Conservation (phyloP, 2,797 vertebrate genomes). For the Pelobates cultripes region DNA sequence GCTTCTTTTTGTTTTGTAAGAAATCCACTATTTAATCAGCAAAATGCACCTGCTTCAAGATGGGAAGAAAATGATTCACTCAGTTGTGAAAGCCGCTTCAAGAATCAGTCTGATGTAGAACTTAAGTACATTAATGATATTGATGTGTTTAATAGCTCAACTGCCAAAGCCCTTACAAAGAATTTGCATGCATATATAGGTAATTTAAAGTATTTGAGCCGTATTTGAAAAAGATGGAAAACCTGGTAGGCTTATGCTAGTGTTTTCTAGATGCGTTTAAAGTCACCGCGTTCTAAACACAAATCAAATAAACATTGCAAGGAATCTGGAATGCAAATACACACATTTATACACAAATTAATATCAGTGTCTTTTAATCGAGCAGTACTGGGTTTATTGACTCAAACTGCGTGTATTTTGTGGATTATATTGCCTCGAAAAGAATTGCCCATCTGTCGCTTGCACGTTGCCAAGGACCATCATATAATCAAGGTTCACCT, state of each 20-base stretch:
- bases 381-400: too few relatives aligned
- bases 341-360: too few relatives aligned
- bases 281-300: too few relatives aligned
- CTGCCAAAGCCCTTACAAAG: constrained; percentile 5
- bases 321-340: too few relatives aligned
- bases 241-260: not conserved
- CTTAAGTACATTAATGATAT: constrained; percentile 35
- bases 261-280: too few relatives aligned
- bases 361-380: too few relatives aligned
- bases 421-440: too few relatives aligned
- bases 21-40: constrained; percentile 50
- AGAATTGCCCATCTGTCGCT: too few relatives aligned
- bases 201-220: not conserved
- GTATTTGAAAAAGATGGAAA: not conserved
- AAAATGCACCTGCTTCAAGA: constrained; percentile 47
- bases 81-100: constrained; percentile 39
- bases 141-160: constrained; percentile 33
- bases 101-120: constrained; percentile 26
- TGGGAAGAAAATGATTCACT: constrained; percentile 21
- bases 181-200: not conserved
- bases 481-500: too few relatives aligned
- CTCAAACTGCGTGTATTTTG: too few relatives aligned
- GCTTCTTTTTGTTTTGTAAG: constrained; percentile 22
- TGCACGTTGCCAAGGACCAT: too few relatives aligned
- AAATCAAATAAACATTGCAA: too few relatives aligned